phyloP scores from a whole-genome alignment of 2,888 invertebrate species.

The Synergus itoensis region DNA sequence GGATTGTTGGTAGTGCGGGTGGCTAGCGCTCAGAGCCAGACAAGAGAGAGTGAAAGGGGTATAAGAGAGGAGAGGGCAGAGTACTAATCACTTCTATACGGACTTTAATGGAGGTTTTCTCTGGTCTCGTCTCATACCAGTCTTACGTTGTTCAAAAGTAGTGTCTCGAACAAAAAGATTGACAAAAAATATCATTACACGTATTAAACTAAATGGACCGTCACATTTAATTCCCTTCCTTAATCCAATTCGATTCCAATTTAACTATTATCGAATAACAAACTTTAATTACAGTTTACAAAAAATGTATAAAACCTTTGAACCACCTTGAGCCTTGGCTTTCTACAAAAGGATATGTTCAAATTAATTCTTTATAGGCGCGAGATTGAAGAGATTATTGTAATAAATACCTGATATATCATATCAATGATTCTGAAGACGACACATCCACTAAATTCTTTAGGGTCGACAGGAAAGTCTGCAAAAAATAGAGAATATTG shows the following conservation, averaged over 20 bases:
- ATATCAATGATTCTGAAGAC: neutral
- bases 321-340: too few species aligned
- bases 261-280: too few species aligned
- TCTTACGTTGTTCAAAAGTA: constrained; percentile 61
- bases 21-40: constrained; percentile 34
- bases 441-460: neutral
- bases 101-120: constrained; percentile 78
- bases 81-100: constrained; percentile 77
- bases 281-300: too few species aligned
- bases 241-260: neutral
- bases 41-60: constrained; percentile 46
- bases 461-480: neutral
- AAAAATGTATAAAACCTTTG: too few species aligned
- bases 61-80: constrained; percentile 59
- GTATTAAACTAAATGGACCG: constrained; percentile 73
- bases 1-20: constrained; percentile 41
- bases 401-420: constrained; percentile 34
- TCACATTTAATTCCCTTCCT: constrained; percentile 49
- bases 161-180: constrained; percentile 71
- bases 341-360: too few species aligned
- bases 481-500: neutral
- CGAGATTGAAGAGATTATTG: neutral
- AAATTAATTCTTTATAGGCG: too few species aligned
- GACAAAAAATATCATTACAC: constrained; percentile 72
- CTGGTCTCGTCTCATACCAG: constrained; percentile 77